Base-by-base conservation (phyloP, 2,888 invertebrate genomes). In the Synanthedon tipuliformis region DNA sequence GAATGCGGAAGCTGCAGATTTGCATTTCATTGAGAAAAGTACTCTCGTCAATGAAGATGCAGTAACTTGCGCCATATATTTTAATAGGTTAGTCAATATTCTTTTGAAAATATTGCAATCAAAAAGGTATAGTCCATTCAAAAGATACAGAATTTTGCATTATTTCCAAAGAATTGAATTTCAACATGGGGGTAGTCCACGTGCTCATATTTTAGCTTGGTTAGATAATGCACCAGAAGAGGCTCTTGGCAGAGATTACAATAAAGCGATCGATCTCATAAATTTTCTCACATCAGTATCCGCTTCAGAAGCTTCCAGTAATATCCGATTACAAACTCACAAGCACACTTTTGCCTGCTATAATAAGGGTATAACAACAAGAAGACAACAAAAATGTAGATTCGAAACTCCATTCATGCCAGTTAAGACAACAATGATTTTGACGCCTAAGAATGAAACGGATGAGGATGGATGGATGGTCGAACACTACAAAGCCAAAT, bases 131-230 rank as follows among this genome's bases (percentile, higher is more conserved):
- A 10, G 63, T 58, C 73, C 76, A 50, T 74, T 72, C 49, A 63
- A 64, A 50, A 63, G 62, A 55, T 68, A 68, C 59, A 52, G 56
- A 52, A 61, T 75, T 7, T 4, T 52, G 16, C 49, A 69, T 61
- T 76, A 65, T 53, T 76, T 76, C 56, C 60, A 59, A 53, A 53
- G 68, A 40, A 70, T 74, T 40, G 71, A 75, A 63, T 76, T 73
- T 56, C 72, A 74, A 55, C 68, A 73, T 57, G 59, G 66, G 41
- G 74, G 69, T 41, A 73, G 71, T 49, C 69, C 71, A 13, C 73
- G 66, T 62, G 68, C 69, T 27, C 67, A 73, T 59, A 65, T 70
- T 54, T 51, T 73, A 15, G 51, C 65, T 5, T 79, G 78, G 76
- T 59, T 78, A 16, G 61, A 73, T 2, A 67, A 75, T 61, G 66